A percentile compares a stretch with the other conserved stretches of the same genome.
Evolutionary conservation across 2,888 invertebrate genomes (phyloP).

Genomic region (Sinelater perroti): DNA sequence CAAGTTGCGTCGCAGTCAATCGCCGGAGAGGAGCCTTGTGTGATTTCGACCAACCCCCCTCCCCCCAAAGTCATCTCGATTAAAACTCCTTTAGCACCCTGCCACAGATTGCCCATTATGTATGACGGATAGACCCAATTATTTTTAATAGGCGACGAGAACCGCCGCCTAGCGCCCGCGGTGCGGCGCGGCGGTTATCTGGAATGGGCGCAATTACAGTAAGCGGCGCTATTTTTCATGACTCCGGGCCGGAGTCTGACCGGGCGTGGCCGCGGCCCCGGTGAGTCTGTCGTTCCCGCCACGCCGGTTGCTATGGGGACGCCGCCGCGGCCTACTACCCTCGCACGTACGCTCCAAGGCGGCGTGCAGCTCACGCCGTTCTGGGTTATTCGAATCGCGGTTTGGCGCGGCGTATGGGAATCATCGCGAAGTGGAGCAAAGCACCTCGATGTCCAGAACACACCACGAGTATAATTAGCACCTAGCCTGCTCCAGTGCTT

Average conservation of each 20-base stretch:
- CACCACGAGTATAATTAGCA: too few relatives aligned
- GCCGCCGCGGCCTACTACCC: slow-evolving; percentile 31
- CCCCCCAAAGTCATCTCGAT: slow-evolving; percentile 10
- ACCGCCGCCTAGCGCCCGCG: slow-evolving; percentile 28
- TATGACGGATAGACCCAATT: slow-evolving; percentile 31
- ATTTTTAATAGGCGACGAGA: slow-evolving; percentile 29
- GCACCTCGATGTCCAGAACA: too few relatives aligned
- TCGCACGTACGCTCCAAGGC: slow-evolving; percentile 26
- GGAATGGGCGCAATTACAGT: slow-evolving; percentile 34
- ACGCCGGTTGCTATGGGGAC: slow-evolving; percentile 37
- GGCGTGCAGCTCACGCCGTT: slow-evolving; percentile 22
- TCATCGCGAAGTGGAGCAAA: too few relatives aligned
- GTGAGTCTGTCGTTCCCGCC: slow-evolving; percentile 44
- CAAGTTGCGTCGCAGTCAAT: too few relatives aligned
- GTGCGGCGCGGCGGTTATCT: slow-evolving; percentile 30
- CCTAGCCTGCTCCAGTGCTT: too few relatives aligned
- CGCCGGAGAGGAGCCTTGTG: too few relatives aligned
- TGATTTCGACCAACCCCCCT: too few relatives aligned
- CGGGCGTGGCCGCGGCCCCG: slow-evolving; percentile 44
- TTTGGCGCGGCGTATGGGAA: neutral
- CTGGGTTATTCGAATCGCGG: slow-evolving; percentile 9
- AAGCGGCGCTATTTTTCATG: slow-evolving; percentile 29
- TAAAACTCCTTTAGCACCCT: slow-evolving; percentile 25
- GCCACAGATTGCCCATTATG: slow-evolving; percentile 27
- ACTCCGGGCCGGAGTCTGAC: slow-evolving; percentile 25